Base-by-base conservation (phyloP, 2,888 invertebrate genomes). In the Tipula lateralis region DNA sequence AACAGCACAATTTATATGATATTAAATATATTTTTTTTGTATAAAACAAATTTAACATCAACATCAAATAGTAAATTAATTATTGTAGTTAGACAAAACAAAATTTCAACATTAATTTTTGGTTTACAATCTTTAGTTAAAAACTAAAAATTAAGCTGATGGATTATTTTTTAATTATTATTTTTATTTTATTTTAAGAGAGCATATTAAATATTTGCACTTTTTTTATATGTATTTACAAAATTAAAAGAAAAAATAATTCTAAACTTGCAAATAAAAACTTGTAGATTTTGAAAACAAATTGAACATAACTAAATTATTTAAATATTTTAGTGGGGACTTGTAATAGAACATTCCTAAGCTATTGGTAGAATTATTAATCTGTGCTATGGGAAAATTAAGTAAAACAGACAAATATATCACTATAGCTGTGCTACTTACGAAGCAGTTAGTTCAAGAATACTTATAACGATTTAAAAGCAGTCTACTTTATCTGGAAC, bases 151-250 rank as follows among this genome's bases (percentile, higher is more conserved):
- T 50, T 50, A 50, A 50, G 16, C 19, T 50, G n/a, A 50, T 50
- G 44, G 44, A 50, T 50, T 50, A 50, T 50, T 50, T 50, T 50
- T 7, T 50, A 50, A 50, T 50, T 50, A 50, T 50, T 50, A 50
- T 50, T 50, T 50, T 16, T 50, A 50, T 50, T 50, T 50, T 50
- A 50, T 50, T 50, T 50, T 50, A 50, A 50, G 44, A 50, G 16
- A 50, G 44, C 44, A 50, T 50, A 44, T 4, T 44, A 50, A 50
- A 50, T 50, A 50, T 50, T 50, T 50, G 44, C 44, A 50, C 44
- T 50, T 50, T 50, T 44, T 50, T 50, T 50, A 50, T 50, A 50
- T 50, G 44, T 50, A 50, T 50, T 50, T 50, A 50, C 44, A 50
- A 50, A 50, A 50, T 50, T 16, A 44, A 44, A 44, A 44, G 39